Percentiles rank a stretch among this genome's conserved stretches.
Evolutionary conservation across 2,888 invertebrate genomes (phyloP).

Genomic region (Tetranychus truncatus): DNA sequence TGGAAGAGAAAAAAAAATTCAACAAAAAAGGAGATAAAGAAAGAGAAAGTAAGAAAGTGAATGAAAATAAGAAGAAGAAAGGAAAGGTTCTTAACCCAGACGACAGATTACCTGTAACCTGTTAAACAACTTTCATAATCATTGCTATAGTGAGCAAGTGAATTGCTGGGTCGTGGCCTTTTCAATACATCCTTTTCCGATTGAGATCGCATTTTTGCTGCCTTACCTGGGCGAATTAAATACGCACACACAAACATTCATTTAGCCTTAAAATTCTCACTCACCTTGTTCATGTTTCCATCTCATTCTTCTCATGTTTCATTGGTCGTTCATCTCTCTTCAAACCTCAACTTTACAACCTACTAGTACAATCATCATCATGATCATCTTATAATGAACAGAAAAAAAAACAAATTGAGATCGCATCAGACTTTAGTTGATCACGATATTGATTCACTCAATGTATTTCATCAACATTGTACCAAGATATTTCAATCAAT

Average conservation of each 20-base stretch:
- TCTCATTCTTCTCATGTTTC: not conserved
- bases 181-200: not conserved
- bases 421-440: not conserved
- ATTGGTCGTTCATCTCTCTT: not conserved
- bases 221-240: not conserved
- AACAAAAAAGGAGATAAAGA: not conserved
- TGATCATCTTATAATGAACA: not conserved
- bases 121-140: slow-evolving; percentile 4
- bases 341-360: not conserved
- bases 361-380: not conserved
- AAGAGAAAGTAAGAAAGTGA: slow-evolving; percentile 6
- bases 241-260: not conserved
- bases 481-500: too few species aligned
- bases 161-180: not conserved
- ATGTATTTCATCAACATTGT: too few species aligned
- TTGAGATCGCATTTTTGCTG: not conserved
- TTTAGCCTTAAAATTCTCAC: not conserved
- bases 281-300: not conserved
- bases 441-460: too few species aligned
- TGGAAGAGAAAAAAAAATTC: not conserved
- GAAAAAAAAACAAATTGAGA: not conserved
- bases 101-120: slow-evolving; percentile 1
- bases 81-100: slow-evolving; percentile 2
- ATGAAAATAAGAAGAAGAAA: not conserved
- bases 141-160: not conserved